Conservation (phyloP, 2,113 vertebrate species). For the Coregonus clupeaformis region DNA sequence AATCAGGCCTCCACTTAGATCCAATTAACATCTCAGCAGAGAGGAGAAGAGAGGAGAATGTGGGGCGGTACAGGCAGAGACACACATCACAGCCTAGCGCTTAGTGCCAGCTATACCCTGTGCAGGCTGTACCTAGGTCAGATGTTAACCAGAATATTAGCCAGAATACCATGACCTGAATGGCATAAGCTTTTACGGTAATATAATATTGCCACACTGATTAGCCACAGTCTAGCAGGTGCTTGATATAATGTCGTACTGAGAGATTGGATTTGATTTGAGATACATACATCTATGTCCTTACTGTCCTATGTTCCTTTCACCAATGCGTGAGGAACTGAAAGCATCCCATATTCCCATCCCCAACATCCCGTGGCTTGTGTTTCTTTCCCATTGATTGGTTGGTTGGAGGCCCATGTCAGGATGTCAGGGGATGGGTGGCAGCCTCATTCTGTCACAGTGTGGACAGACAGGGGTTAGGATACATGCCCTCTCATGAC, state of each 20-base stretch:
- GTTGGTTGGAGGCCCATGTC: not conserved
- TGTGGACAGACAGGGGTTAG: constrained; percentile 44
- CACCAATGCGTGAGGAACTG: not conserved
- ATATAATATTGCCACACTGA: no score
- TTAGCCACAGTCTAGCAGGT: not conserved
- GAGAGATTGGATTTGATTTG: no score
- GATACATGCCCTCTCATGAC: constrained; percentile 45
- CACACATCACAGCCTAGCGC: no score
- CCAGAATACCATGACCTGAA: not conserved
- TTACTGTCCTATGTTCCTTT: not conserved
- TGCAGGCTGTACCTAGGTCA: constrained; percentile 29
- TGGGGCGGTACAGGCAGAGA: no score
- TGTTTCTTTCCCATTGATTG: not conserved
- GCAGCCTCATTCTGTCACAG: constrained; percentile 67
- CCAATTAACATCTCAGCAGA: constrained; percentile 70
- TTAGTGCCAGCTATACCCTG: not conserved
- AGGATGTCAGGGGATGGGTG: constrained; percentile 26
- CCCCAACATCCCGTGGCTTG: not conserved
- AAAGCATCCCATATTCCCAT: no score
- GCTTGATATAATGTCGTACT: no score
- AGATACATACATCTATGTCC: not conserved
- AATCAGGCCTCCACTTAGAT: constrained; percentile 74
- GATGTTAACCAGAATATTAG: constrained; percentile 6
- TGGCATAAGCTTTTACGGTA: not conserved
- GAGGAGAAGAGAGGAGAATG: constrained; percentile 14